A percentile compares a stretch with the other conserved stretches of the same genome.
Evolutionary conservation across 1,140 invertebrate genomes (phyloP).

Genomic region (Heliothis virescens): DNA sequence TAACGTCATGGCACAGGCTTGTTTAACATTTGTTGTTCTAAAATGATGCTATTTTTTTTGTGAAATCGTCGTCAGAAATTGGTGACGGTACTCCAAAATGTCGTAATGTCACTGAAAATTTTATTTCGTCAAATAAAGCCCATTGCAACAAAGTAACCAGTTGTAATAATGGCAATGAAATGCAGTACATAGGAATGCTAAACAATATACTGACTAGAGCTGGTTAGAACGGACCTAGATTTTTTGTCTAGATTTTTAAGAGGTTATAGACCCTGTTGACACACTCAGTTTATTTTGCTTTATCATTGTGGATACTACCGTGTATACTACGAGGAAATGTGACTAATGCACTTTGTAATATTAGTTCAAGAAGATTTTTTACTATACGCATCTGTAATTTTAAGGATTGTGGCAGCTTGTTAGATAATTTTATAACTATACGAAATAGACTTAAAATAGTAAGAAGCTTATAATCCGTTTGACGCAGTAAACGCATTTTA

Average conservation of each 20-base stretch:
- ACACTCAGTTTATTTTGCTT: slow-evolving; percentile 20
- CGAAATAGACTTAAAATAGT: background rate
- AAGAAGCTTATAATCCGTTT: background rate
- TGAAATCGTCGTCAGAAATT: no score
- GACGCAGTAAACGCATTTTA: background rate
- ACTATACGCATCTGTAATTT: background rate
- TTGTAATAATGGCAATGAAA: no score
- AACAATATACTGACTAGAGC: slow-evolving; percentile 13
- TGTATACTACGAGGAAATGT: slow-evolving; percentile 2
- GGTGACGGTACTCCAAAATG: no score
- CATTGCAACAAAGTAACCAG: no score
- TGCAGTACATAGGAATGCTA: slow-evolving; percentile 17
- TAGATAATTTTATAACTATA: background rate
- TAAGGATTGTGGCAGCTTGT: background rate
- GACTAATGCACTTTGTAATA: slow-evolving; percentile 11
- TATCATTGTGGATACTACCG: slow-evolving; percentile 12
- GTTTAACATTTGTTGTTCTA: no score
- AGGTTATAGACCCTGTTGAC: slow-evolving; percentile 31
- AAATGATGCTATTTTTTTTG: no score
- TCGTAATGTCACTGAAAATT: no score
- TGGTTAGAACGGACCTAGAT: slow-evolving; percentile 22
- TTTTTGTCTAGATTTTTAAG: slow-evolving; percentile 45
- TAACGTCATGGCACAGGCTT: no score
- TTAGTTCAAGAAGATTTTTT: background rate
- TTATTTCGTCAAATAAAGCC: no score